Evolutionary conservation across 2,113 vertebrate genomes (phyloP).

Genomic region (Tamias sibiricus): DNA sequence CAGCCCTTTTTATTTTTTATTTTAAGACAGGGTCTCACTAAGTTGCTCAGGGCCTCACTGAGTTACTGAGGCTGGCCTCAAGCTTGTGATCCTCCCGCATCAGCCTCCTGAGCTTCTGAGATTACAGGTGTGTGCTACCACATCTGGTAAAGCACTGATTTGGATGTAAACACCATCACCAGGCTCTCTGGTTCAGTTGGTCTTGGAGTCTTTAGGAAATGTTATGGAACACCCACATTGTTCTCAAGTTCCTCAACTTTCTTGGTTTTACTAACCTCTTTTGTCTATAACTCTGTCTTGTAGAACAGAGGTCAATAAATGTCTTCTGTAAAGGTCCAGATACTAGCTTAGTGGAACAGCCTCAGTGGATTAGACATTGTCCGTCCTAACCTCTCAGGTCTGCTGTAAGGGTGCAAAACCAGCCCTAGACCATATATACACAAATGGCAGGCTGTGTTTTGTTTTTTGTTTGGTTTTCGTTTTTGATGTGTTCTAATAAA

Average conservation of each 20-base stretch:
- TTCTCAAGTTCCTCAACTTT: background rate
- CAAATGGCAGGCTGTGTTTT: background rate
- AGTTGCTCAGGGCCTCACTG: no score
- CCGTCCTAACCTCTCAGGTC: background rate
- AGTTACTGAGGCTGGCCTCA: no score
- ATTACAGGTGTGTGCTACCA: no score
- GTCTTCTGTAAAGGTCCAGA: background rate
- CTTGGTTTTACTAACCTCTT: background rate
- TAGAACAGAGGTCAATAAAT: background rate
- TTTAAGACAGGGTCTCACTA: no score
- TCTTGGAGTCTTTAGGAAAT: background rate
- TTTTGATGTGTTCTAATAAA: background rate
- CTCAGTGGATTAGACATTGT: background rate
- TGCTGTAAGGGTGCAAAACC: background rate
- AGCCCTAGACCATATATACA: background rate
- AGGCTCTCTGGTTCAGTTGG: background rate
- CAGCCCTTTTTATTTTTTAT: no score
- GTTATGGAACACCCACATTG: background rate
- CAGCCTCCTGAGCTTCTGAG: no score
- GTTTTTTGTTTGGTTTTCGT: no score
- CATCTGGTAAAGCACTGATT: background rate
- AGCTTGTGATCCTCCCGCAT: no score
- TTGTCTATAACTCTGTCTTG: background rate
- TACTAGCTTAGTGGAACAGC: background rate
- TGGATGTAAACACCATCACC: background rate